phyloP scores from a whole-genome alignment of 2,888 invertebrate genomes.

The Ligdia adustata region DNA sequence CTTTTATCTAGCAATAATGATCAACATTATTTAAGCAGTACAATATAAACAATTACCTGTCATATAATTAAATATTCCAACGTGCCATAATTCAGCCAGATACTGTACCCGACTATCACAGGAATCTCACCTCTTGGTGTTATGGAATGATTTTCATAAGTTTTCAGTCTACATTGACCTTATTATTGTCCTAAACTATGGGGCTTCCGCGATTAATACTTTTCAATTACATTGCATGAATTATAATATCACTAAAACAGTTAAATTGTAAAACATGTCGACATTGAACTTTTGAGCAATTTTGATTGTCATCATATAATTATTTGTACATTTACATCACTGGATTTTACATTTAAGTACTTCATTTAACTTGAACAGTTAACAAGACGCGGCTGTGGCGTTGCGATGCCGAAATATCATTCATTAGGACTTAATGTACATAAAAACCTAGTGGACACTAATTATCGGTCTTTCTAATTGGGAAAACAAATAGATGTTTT shows the following conservation, averaged over 20 bases:
- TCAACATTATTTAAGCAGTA: too few relatives aligned
- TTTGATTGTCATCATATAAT: slow-evolving; percentile 22
- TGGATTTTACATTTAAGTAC: slow-evolving; percentile 21
- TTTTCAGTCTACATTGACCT: slow-evolving; percentile 31
- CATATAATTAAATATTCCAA: too few relatives aligned
- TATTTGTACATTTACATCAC: slow-evolving; percentile 24
- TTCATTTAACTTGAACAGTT: too few relatives aligned
- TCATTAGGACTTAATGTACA: too few relatives aligned
- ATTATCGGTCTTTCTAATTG: too few relatives aligned
- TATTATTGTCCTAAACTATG: slow-evolving; percentile 31
- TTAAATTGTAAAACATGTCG: slow-evolving; percentile 12
- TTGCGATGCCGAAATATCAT: too few relatives aligned
- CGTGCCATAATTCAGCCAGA: slow-evolving; percentile 37
- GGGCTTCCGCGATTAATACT: slow-evolving; percentile 31
- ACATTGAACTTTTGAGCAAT: slow-evolving; percentile 29
- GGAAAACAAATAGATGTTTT: too few relatives aligned
- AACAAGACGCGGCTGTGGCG: too few relatives aligned
- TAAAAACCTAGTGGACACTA: too few relatives aligned
- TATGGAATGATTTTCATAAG: slow-evolving; percentile 49
- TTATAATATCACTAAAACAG: slow-evolving; percentile 5
- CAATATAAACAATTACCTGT: too few relatives aligned
- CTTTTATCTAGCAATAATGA: too few relatives aligned
- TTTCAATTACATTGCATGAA: slow-evolving; percentile 6
- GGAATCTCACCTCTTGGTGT: slow-evolving; percentile 47
- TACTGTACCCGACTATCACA: slow-evolving; percentile 61